Evolutionary conservation across 2,113 vertebrate genomes (phyloP).

Genomic region (Ariopsis seemanni): DNA sequence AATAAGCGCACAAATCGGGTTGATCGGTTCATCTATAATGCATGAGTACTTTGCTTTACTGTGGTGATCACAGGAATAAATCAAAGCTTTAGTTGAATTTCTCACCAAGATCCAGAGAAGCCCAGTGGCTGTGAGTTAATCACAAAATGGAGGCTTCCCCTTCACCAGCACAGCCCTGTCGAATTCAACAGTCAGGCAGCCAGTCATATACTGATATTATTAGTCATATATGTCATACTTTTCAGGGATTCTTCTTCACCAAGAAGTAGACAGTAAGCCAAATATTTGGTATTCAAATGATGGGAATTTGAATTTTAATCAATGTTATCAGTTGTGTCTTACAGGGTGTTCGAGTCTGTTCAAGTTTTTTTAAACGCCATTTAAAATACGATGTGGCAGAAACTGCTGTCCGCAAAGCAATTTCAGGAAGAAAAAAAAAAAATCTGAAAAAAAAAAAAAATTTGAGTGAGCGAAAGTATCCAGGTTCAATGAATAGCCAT

Average conservation of each 20-base stretch:
- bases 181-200: background rate
- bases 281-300: constrained; percentile 31
- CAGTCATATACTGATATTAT: background rate
- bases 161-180: background rate
- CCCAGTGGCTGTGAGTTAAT: background rate
- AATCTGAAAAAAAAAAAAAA: background rate
- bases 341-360: background rate
- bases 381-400: constrained; percentile 21
- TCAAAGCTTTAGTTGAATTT: background rate
- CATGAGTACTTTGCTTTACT: constrained; percentile 12
- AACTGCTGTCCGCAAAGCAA: constrained; percentile 30
- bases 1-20: background rate
- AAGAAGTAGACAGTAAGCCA: background rate
- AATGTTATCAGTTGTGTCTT: constrained; percentile 28
- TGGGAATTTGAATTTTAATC: constrained; percentile 12
- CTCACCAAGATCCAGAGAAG: background rate
- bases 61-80: background rate
- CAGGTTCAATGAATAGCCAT: constrained; percentile 32
- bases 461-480: constrained; percentile 19
- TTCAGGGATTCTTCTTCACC: constrained; percentile 2
- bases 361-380: background rate
- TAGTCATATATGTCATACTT: background rate
- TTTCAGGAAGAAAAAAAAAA: background rate
- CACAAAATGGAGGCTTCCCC: constrained; percentile 5
- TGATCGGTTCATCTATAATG: background rate